Evolutionary conservation across 2,113 vertebrate species (phyloP), one percentile per base, ranked within the genome.

Genomic region (Panurus biarmicus): DNA sequence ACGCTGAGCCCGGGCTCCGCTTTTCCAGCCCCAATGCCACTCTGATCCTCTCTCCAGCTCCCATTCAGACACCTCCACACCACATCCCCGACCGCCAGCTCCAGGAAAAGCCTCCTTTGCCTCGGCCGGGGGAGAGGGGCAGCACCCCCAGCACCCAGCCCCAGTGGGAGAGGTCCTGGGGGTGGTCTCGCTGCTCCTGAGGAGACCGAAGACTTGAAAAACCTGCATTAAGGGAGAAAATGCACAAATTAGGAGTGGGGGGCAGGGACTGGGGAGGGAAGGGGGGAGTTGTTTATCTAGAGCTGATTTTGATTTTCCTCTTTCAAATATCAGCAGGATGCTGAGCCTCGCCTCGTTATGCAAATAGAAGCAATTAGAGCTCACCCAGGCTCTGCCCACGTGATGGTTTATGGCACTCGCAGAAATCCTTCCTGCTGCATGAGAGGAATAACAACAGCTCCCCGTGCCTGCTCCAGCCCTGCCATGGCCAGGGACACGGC

Each of bases 301-400:
- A 85, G 71, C 87, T 47, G 93, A 85, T 87, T 95, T 87, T 89
- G 90, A 89, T 96, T 91, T 92, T 94, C 93, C 51, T 62, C 94
- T 92, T 95, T 90, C 94, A 89, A 66, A 91, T 75, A 96, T 6
- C 96, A 95, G 97, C 96, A 94, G 96, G 96, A 96, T 95, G 85
- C 94, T 93, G 89, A 90, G 92, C 95, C 89, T 89, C 24, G 64
- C 87, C 81, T 97, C 94, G 95, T 96, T 96, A 97, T 96, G 96
- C 94, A 97, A 96, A 97, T 90, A 92, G 95, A 96, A 96, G 96
- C 94, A 97, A 97, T 97, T 96, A 96, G 94, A 97, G 94, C 85
- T 93, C 95, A 90, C 94, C 96, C 94, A 88, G 89, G 94, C 89
- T 94, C 91, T 94, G 87, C 85, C 75, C 96, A 94, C 85, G 90